Conservation (phyloP, 2,888 invertebrate species). For the Dorcus hopei region DNA sequence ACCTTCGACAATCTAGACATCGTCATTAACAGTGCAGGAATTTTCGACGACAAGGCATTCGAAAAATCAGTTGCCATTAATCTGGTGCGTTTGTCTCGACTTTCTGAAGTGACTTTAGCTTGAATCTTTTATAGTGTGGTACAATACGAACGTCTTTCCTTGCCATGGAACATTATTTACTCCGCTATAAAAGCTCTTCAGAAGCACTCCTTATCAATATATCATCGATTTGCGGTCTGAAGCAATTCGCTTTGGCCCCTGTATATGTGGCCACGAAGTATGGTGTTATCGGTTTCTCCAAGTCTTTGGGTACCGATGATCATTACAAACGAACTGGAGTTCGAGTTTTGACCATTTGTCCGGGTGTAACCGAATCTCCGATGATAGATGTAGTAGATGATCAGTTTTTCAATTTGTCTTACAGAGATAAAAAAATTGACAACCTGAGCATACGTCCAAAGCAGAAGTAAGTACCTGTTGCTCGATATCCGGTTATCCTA, state of each 20-base stretch:
- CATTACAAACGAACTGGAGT: slow-evolving; percentile 8
- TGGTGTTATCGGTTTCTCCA: slow-evolving; percentile 5
- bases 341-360: slow-evolving; percentile 10
- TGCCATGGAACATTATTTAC: slow-evolving; percentile 7
- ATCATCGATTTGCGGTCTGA: slow-evolving; percentile 7
- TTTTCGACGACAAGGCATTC: slow-evolving; percentile 6
- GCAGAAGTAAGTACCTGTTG: too few relatives aligned
- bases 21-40: slow-evolving; percentile 13
- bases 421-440: too few relatives aligned
- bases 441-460: too few relatives aligned
- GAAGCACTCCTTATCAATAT: slow-evolving; percentile 12
- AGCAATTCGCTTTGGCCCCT: background rate
- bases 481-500: too few relatives aligned
- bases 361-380: slow-evolving; percentile 3
- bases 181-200: slow-evolving; percentile 7
- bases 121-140: slow-evolving; percentile 6
- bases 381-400: too few relatives aligned
- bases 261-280: slow-evolving; percentile 9
- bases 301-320: background rate
- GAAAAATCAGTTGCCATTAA: slow-evolving; percentile 11
- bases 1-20: slow-evolving; percentile 10
- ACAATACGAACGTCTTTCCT: slow-evolving; percentile 6
- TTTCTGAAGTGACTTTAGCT: too few relatives aligned
- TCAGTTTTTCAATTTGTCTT: too few relatives aligned
- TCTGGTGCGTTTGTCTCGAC: background rate